Conservation (phyloP, 2,797 vertebrate genomes). For the Valencia hispanica region DNA sequence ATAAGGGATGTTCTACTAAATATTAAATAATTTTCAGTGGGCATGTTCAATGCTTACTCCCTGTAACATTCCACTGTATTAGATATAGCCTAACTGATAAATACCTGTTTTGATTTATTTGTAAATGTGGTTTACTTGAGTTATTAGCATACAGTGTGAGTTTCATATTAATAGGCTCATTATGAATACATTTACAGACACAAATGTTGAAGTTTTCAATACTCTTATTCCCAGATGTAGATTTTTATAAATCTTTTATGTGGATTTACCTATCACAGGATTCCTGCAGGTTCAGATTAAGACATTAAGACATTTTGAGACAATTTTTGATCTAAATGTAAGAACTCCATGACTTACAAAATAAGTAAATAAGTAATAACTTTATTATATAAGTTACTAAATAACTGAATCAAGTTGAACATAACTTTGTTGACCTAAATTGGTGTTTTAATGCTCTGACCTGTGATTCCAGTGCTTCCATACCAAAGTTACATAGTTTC, state of each 20-base stretch:
- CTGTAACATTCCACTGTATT: background rate
- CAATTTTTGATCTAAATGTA: too few relatives aligned
- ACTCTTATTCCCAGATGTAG: background rate
- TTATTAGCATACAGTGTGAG: background rate
- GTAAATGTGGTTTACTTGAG: too few relatives aligned
- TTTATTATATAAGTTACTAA: background rate
- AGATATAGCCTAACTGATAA: too few relatives aligned
- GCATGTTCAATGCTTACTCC: background rate
- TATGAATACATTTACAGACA: background rate
- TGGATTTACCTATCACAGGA: background rate
- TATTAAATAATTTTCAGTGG: background rate
- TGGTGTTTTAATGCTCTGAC: background rate
- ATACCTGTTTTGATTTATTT: background rate
- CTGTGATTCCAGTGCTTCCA: background rate
- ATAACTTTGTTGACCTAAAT: background rate
- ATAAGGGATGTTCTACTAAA: background rate
- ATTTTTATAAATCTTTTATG: slow-evolving; percentile 6
- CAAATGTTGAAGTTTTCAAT: background rate
- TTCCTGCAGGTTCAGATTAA: too few relatives aligned
- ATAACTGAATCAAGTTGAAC: background rate
- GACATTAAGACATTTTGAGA: too few relatives aligned
- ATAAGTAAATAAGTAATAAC: too few relatives aligned
- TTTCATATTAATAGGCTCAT: background rate
- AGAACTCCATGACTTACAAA: too few relatives aligned
- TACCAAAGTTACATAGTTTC: background rate